Base-by-base conservation (phyloP, 2,888 invertebrate species). In the Mongoloraphidia duomilia region DNA sequence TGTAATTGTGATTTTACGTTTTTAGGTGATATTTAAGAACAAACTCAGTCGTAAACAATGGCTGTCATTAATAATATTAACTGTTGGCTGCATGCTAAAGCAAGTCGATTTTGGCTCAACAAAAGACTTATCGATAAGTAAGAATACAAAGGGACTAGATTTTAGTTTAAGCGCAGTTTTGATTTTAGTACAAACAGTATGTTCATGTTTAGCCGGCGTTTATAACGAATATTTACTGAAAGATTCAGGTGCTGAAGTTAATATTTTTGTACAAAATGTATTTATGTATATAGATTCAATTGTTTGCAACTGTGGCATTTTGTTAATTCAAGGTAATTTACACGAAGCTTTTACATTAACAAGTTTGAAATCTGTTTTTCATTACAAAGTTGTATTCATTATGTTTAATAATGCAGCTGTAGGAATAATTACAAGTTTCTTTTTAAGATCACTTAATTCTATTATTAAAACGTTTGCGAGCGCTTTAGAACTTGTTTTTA, bases 271-370 rank as follows among this genome's bases (percentile, higher is more conserved):
- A 55, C 95, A 95, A 68, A 96, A 95, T 65, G 80, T 92, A 8
- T 95, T 91, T 61, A 93, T 95, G 91, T 95, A 95, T 65, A 63
- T 91, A 34, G 91, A 95, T 66, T 94, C 94, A 5, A 91, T 95
- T 53, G 61, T 92, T n/a, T 93, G 92, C 64, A 95, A 94, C 66
- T 65, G 82, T n/a, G 65, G 79, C 3, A 72, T 92, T 50, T 70
- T 94, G 41, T 56, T 78, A 46, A 62, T 75, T 5, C 79, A 82
- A 62, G 87, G 84, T 1, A 77, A 83, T 58, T 60, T 84, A 0
- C 52, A 67, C 1, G 70, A 70, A 33, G 77, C 83, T 11, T 79
- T 89, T 56, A 71, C 75, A 1, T 63, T 69, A 13, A 64, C 71
- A 1, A 71, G 73, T 55, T 64, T 84, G 33, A 59, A 66, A 35